A percentile compares a stretch with the other conserved stretches of the same genome.
phyloP scores from a whole-genome alignment of 2,888 invertebrate species.

The Calephelis perditalis region DNA sequence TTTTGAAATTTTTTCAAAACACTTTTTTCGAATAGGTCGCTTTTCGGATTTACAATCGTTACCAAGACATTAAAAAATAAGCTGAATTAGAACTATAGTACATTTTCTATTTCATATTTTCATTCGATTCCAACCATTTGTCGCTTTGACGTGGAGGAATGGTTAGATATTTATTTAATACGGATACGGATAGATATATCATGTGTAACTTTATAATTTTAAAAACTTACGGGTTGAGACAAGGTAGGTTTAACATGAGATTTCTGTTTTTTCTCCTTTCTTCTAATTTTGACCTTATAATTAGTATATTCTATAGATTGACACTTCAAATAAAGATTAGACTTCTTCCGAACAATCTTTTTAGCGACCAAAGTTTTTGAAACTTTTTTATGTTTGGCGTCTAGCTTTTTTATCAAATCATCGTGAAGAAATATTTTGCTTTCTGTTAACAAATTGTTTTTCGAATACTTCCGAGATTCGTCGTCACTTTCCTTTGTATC shows the following conservation, averaged over 20 bases:
- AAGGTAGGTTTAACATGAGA: neutral
- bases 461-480: neutral
- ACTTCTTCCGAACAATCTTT: neutral
- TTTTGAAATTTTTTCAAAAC: no score
- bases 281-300: neutral
- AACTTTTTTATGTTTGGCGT: neutral
- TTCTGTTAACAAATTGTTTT: neutral
- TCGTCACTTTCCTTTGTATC: neutral
- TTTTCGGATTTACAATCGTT: no score
- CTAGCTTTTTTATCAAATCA: neutral
- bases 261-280: constrained; percentile 2
- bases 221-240: constrained; percentile 1
- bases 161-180: no score
- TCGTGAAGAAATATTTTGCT: neutral
- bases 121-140: no score
- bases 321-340: neutral
- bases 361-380: neutral
- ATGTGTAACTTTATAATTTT: no score
- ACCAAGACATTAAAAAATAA: no score
- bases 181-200: no score
- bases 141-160: no score
- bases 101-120: no score
- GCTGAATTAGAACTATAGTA: no score
- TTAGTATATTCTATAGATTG: neutral
- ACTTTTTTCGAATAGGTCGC: no score